Base-by-base conservation (phyloP, 2,113 vertebrate genomes). In the Silurus glanis region DNA sequence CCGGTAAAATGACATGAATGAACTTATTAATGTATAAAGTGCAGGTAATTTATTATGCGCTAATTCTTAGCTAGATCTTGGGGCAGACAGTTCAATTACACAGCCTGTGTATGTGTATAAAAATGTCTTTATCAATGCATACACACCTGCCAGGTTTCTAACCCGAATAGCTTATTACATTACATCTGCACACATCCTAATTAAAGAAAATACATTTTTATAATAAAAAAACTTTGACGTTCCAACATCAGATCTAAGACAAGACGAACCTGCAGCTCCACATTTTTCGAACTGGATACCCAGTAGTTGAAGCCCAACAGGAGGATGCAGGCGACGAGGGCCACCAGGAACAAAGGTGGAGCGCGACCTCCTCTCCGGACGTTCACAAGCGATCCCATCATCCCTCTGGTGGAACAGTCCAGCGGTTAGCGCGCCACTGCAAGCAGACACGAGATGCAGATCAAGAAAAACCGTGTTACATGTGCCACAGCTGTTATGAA, bases 261-360 rank as follows among this genome's bases (percentile, higher is more conserved):
- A 1, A 28, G 6, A 84, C 0, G 28, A 89, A 98, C 97, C 96
- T 99, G 96, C 47, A 99, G 94, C 83, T 97, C 97, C 86, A 95
- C 69, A 5, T 95, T 98, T 85, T 96, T 96, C 19, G 97, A 98
- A 92, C 95, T 98, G 3, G 97, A 96, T 13, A 97, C 93, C 98
- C 98, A 99, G 92, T 99, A 99, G 92, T 98, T 99, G 91, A 99
- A 98, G 76, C 96, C 97, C 88, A 99, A 82, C 88, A 99, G 94
- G 1, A 98, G 91, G 83, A 97, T 83, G 67, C 97, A 98, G 0
- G 95, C 95, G 72, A 98, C 92, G 0, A 99, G 93, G 0, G 95
- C 97, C 0, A 95, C 96, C 80, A 98, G 90, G 9, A 99, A 89
- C 0, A 99, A 93, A 66, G 97, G 95, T 0, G 97, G 95, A 6